These are phyloP conservation scores for Altica lythri DNA, from an alignment of 2,888 invertebrate species.

Conservation along the genomic window DNA sequence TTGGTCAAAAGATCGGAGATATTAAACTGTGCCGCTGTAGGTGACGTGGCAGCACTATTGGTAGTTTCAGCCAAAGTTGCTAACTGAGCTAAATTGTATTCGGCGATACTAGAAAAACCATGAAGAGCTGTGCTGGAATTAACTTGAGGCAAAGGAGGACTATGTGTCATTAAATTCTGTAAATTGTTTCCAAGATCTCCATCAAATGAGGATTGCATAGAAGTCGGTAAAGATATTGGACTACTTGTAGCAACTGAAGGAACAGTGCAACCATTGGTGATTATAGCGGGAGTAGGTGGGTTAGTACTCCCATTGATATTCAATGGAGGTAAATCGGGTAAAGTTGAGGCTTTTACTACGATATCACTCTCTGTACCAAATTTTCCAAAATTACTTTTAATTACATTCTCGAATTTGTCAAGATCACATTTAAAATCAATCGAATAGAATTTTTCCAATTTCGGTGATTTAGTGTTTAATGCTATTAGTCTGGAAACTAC, in stretches of 20 bases:
- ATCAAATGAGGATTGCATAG: constrained; percentile 79
- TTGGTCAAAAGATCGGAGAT: constrained; percentile 78
- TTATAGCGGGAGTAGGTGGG: constrained; percentile 30
- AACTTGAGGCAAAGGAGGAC: constrained; percentile 46
- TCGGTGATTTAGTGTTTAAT: constrained; percentile 80
- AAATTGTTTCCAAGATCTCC: constrained; percentile 63
- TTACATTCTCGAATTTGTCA: constrained; percentile 75
- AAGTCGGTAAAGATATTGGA: constrained; percentile 69
- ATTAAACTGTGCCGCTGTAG: constrained; percentile 68
- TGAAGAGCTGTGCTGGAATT: constrained; percentile 55
- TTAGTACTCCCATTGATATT: constrained; percentile 45
- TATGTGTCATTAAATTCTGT: constrained; percentile 50
- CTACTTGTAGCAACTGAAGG: constrained; percentile 69
- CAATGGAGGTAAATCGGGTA: constrained; percentile 53
- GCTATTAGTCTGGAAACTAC: constrained; percentile 78
- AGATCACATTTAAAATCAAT: constrained; percentile 82
- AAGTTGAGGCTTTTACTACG: constrained; percentile 46
- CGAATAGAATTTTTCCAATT: constrained; percentile 77
- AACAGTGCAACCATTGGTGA: constrained; percentile 49
- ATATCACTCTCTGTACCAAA: constrained; percentile 68
- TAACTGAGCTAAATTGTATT: constrained; percentile 83
- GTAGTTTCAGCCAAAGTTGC: constrained; percentile 79
- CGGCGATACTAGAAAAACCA: constrained; percentile 75
- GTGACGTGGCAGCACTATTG: constrained; percentile 51
- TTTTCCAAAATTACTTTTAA: constrained; percentile 70